Conservation (phyloP, 2,888 invertebrate species). For the Galerucella nymphaeae region DNA sequence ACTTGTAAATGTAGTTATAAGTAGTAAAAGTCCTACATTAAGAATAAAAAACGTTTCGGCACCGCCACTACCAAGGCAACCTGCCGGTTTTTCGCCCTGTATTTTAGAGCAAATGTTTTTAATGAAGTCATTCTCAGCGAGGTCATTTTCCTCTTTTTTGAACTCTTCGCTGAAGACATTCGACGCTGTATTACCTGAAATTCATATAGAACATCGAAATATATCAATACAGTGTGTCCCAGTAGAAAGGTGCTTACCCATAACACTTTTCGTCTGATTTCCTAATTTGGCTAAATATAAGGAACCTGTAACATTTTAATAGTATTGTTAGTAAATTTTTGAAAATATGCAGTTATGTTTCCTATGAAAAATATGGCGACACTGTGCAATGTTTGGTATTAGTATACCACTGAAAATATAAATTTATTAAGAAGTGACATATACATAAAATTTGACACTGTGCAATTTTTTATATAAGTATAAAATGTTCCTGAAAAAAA, state of each 20-base stretch:
- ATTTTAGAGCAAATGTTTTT: constrained; percentile 46
- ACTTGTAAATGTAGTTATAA: constrained; percentile 38
- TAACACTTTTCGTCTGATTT: constrained; percentile 45
- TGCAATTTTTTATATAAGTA: neutral
- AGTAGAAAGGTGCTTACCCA: constrained; percentile 15
- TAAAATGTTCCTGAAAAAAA: neutral
- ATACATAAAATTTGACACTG: neutral
- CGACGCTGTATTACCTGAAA: constrained; percentile 39
- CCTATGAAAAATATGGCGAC: constrained; percentile 22
- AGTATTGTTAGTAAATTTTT: neutral
- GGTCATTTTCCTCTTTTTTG: constrained; percentile 48
- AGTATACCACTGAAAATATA: neutral
- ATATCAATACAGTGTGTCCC: too few relatives aligned
- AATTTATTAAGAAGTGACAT: neutral
- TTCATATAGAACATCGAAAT: neutral
- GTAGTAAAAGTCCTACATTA: constrained; percentile 37
- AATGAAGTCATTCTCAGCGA: constrained; percentile 47
- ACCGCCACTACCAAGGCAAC: constrained; percentile 39
- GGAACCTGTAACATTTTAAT: constrained; percentile 42
- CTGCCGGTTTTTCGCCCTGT: constrained; percentile 47
- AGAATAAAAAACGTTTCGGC: constrained; percentile 31
- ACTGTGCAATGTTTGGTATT: constrained; percentile 24
- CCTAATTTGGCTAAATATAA: constrained; percentile 47
- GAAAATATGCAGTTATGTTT: neutral
- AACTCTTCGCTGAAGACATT: constrained; percentile 47